Evolutionary conservation across 2,113 vertebrate species (phyloP).

Genomic region (Apistogramma diplotaenia): DNA sequence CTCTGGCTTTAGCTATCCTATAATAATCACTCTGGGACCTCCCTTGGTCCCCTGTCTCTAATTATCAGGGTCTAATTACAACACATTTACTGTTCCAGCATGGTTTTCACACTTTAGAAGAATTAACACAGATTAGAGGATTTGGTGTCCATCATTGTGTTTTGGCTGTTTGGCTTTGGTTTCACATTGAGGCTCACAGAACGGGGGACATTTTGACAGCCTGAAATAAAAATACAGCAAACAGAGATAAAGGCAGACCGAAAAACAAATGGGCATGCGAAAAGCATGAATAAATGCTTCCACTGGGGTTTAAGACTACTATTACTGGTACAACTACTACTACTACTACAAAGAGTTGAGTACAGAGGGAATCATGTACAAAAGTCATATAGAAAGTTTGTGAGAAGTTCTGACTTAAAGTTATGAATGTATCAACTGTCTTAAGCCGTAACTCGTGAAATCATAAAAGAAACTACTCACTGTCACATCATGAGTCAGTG

Average conservation of each 20-base stretch:
- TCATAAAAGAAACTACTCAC: not conserved
- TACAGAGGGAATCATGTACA: not conserved
- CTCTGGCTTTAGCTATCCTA: constrained; percentile 56
- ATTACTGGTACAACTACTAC: too few relatives aligned
- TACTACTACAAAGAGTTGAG: not conserved
- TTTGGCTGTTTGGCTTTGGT: constrained; percentile 28
- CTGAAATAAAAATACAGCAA: constrained; percentile 2
- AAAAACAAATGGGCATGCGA: not conserved
- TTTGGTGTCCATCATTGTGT: constrained; percentile 50
- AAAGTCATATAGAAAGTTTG: not conserved
- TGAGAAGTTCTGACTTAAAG: not conserved
- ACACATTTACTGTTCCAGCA: constrained; percentile 59
- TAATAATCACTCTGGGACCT: constrained; percentile 64
- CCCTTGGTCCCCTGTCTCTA: constrained; percentile 55
- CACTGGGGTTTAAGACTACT: not conserved
- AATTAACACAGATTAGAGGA: constrained; percentile 60
- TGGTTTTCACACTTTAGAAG: constrained; percentile 58
- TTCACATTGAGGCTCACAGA: not conserved
- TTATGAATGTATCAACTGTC: not conserved
- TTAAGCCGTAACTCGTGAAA: not conserved
- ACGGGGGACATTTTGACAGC: not conserved
- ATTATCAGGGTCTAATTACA: constrained; percentile 71
- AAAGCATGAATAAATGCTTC: not conserved
- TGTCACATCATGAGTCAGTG: not conserved
- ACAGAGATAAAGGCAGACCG: not conserved